A percentile compares a stretch with the other conserved stretches of the same genome.
Conservation (phyloP, 2,113 vertebrate genomes). For the Ceyx melanurus region DNA sequence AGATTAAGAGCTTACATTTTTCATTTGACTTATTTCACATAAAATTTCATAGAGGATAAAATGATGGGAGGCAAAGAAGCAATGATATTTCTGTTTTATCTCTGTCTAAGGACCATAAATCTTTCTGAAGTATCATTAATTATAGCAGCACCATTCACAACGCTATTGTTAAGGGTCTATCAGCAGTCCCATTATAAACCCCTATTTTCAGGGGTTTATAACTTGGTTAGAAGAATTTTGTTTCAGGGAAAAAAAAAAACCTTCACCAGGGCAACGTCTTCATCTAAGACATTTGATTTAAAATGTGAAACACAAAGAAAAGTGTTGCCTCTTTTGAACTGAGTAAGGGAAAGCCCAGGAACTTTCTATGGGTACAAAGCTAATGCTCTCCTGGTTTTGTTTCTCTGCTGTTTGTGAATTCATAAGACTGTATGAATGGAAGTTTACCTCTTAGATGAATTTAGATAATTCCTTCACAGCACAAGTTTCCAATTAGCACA, state of each 20-base stretch:
- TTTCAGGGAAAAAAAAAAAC: constrained; percentile 38
- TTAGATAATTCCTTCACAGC: constrained; percentile 20
- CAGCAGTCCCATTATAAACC: constrained; percentile 49
- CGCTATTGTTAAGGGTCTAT: constrained; percentile 60
- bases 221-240: constrained; percentile 48
- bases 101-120: constrained; percentile 72
- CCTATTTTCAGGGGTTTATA: constrained; percentile 47
- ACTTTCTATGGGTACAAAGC: constrained; percentile 13
- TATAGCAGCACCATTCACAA: constrained; percentile 57
- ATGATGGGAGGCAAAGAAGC: constrained; percentile 70
- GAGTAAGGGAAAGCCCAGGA: neutral
- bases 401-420: neutral
- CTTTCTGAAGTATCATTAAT: constrained; percentile 75
- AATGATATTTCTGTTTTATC: constrained; percentile 76
- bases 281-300: neutral
- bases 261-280: constrained; percentile 17
- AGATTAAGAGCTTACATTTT: constrained; percentile 79
- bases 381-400: neutral
- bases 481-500: constrained; percentile 41
- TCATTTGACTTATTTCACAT: constrained; percentile 76
- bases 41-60: constrained; percentile 78
- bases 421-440: neutral
- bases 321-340: neutral
- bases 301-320: neutral
- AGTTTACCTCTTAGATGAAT: constrained; percentile 3